These are phyloP conservation scores for Kryptolebias marmoratus DNA, from an alignment of 2,113 vertebrate species.

Conservation along the genomic window DNA sequence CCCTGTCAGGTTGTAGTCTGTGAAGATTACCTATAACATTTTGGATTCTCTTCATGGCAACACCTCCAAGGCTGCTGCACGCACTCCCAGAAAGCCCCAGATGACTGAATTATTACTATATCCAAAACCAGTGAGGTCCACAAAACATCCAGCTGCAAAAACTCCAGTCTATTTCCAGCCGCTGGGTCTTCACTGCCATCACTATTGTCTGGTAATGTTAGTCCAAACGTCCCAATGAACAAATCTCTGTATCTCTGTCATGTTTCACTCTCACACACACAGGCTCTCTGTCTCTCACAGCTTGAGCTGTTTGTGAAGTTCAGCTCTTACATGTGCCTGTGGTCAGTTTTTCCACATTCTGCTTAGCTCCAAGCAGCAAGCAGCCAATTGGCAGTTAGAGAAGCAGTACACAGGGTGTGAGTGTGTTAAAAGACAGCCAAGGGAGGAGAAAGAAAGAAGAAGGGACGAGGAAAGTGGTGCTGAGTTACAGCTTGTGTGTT, in stretches of 20 bases:
- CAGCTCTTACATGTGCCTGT: conserved; percentile 39
- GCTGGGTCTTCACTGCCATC: conserved; percentile 38
- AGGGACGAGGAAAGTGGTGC: not conserved
- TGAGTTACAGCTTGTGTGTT: conserved; percentile 1
- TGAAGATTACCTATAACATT: conserved; percentile 64
- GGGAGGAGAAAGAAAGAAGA: not conserved
- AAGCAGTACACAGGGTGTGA: conserved; percentile 10
- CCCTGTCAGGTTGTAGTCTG: not conserved
- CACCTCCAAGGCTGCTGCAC: conserved; percentile 5
- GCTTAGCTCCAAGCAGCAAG: conserved; percentile 41
- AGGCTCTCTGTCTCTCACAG: not conserved
- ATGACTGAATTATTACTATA: conserved; percentile 20
- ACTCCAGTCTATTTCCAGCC: not conserved
- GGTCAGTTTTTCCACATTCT: conserved; percentile 76
- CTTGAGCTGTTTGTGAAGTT: not conserved
- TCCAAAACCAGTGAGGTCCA: conserved; percentile 12
- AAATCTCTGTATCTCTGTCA: not conserved
- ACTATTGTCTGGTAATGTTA: not conserved
- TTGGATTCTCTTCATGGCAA: conserved; percentile 57
- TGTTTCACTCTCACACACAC: conserved; percentile 2
- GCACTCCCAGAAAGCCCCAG: conserved; percentile 15
- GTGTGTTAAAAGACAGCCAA: not conserved
- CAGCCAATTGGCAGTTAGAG: conserved; percentile 33
- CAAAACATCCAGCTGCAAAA: conserved; percentile 16
- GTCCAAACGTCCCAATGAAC: conserved; percentile 8